These are phyloP conservation scores for Choristoneura rosaceana DNA, from an alignment of 2,888 invertebrate genomes.

Conservation along the genomic window DNA sequence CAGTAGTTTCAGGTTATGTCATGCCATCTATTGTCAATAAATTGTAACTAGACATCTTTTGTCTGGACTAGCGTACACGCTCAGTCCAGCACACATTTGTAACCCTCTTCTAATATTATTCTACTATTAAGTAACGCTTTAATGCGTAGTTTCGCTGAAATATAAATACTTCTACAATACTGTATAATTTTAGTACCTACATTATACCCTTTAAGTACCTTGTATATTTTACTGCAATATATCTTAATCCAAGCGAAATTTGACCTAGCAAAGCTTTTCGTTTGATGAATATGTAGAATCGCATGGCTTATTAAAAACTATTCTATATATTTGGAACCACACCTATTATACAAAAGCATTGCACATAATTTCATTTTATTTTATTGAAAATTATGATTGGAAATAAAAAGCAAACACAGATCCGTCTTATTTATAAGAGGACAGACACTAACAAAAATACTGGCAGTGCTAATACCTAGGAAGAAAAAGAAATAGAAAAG, in stretches of 20 bases:
- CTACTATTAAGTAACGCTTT: conserved; percentile 81
- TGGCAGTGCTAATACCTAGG: background rate
- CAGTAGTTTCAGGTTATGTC: conserved; percentile 14
- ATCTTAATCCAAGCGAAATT: conserved; percentile 71
- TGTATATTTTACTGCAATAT: conserved; percentile 78
- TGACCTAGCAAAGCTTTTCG: conserved; percentile 75
- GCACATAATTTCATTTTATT: conserved; percentile 44
- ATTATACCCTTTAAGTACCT: conserved; percentile 80
- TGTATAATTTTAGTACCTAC: conserved; percentile 83
- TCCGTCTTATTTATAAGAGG: conserved; percentile 68
- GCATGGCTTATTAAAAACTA: conserved; percentile 76
- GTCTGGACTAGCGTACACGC: conserved; percentile 71
- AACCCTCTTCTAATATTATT: conserved; percentile 76
- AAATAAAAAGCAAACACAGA: conserved; percentile 65
- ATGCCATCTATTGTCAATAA: conserved; percentile 43
- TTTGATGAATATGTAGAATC: conserved; percentile 61
- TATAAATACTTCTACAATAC: conserved; percentile 77
- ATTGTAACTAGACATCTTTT: conserved; percentile 63
- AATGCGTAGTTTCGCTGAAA: conserved; percentile 81
- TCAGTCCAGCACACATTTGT: conserved; percentile 70
- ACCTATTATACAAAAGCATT: conserved; percentile 48
- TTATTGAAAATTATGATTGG: conserved; percentile 49
- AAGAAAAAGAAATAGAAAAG: background rate
- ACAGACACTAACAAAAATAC: conserved; percentile 19
- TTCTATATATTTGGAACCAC: conserved; percentile 49